Conservation (phyloP, 2,797 vertebrate genomes). For the Parauchenoglanis punctatus region DNA sequence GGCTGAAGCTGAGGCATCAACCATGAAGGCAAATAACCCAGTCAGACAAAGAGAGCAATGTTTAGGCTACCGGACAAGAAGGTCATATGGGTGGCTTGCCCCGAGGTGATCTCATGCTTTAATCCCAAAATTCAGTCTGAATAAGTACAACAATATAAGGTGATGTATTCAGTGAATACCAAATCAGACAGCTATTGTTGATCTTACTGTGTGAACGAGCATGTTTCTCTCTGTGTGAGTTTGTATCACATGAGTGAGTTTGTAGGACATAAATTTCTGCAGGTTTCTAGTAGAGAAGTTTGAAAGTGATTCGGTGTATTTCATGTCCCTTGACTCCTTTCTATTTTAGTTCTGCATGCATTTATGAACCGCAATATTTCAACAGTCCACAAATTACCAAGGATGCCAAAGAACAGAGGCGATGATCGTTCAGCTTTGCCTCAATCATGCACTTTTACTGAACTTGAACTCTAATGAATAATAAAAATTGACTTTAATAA, state of each 20-base stretch:
- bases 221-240: background rate
- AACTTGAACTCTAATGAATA: background rate
- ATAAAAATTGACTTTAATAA: background rate
- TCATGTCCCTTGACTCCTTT: slow-evolving; percentile 41
- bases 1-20: slow-evolving; percentile 44
- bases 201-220: background rate
- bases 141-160: slow-evolving; percentile 14
- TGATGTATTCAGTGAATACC: slow-evolving; percentile 2
- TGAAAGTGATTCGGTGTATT: slow-evolving; percentile 51
- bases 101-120: slow-evolving; percentile 37
- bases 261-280: slow-evolving; percentile 17
- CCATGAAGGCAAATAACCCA: slow-evolving; percentile 57
- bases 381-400: slow-evolving; percentile 51
- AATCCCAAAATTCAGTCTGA: slow-evolving; percentile 28
- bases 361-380: slow-evolving; percentile 48
- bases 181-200: slow-evolving; percentile 4
- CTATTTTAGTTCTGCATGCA: slow-evolving; percentile 8
- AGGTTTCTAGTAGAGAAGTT: background rate
- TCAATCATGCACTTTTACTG: background rate
- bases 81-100: slow-evolving; percentile 22
- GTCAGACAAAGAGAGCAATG: slow-evolving; percentile 49
- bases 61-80: slow-evolving; percentile 39
- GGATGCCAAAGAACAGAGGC: slow-evolving; percentile 44
- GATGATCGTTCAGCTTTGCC: slow-evolving; percentile 28
- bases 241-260: slow-evolving; percentile 5